phyloP scores from a whole-genome alignment of 2,797 vertebrate species.

The Acanthopagrus latus region DNA sequence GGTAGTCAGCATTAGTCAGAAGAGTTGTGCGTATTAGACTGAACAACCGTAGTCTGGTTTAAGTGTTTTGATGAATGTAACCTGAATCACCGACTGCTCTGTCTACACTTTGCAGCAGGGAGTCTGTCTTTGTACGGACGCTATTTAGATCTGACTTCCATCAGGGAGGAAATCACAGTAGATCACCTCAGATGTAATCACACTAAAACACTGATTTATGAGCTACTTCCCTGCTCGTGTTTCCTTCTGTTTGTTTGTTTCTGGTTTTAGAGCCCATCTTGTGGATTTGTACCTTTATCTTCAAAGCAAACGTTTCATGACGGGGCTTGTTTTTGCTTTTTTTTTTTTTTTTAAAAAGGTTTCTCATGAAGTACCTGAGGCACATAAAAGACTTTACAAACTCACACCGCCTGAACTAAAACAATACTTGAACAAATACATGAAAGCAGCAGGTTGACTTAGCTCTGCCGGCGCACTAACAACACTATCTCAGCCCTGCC shows the following conservation, averaged over 20 bases:
- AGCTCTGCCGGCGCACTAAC: conserved; percentile 71
- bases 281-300: conserved; percentile 27
- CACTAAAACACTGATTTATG: conserved; percentile 27
- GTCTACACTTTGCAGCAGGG: neutral
- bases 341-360: neutral
- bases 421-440: conserved; percentile 25
- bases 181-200: conserved; percentile 42
- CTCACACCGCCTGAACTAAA: conserved; percentile 30
- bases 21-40: conserved; percentile 23
- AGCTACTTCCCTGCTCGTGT: conserved; percentile 25
- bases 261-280: conserved; percentile 11
- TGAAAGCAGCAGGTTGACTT: conserved; percentile 53
- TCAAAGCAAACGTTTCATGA: conserved; percentile 19
- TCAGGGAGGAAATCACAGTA: conserved; percentile 35
- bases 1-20: conserved; percentile 49
- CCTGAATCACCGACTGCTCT: conserved; percentile 25
- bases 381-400: conserved; percentile 30
- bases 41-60: conserved; percentile 5
- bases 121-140: neutral
- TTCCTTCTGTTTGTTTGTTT: conserved; percentile 55
- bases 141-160: conserved; percentile 27
- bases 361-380: conserved; percentile 20
- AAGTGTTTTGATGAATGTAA: conserved; percentile 2
- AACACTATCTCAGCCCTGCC: conserved; percentile 73
- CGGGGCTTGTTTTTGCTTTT: conserved; percentile 7